Base-by-base conservation (phyloP, 2,888 invertebrate species). In the Pachycephus smyrnensis region DNA sequence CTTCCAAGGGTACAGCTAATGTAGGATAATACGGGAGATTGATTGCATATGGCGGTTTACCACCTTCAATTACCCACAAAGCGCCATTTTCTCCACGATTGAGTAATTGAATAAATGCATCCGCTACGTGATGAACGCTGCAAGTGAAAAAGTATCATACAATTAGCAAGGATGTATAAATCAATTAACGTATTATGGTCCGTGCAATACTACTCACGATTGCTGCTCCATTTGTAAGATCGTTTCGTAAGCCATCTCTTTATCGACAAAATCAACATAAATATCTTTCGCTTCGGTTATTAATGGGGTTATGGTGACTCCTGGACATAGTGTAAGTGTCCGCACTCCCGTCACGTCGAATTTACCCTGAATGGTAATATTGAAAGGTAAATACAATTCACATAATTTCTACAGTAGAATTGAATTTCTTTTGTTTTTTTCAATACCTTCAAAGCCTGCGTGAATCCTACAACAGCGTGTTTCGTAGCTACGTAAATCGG, bases 401-500 rank as follows among this genome's bases (percentile, higher is more conserved):
- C 1, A 55, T 6, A 2, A 55, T 2, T 55, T 55, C 23, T 55
- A 55, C 15, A 15, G 23, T 6, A 55, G 40, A 73, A 73, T 15
- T 9, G 12, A 32, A 4, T 31, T 9, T 69, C 23, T 37, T n/a
- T 55, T 12, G 23, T 75, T 36, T n/a, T 69, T 33, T 12, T 9
- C 30, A 79, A 82, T 83, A 90, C 89, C 80, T 86, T 84, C 80
- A 88, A 80, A 11, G 85, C 80, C 37, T 81, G 76, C 12, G 82
- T 87, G 32, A 90, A 86, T 4, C 89, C 90, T 23, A 91, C 77
- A n/a, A 91, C 87, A 4, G 88, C 92, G 79, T 86, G 84, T 85
- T 94, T 94, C 0, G 94, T 94, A 0, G 93, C 94, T 31, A 92
- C 92, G 84, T 94, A 94, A 33, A 93, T 90, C 1, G 94, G 94